Evolutionary conservation across 2,797 vertebrate genomes (phyloP), one percentile per base, ranked within the genome.

Genomic region (Alosa sapidissima): DNA sequence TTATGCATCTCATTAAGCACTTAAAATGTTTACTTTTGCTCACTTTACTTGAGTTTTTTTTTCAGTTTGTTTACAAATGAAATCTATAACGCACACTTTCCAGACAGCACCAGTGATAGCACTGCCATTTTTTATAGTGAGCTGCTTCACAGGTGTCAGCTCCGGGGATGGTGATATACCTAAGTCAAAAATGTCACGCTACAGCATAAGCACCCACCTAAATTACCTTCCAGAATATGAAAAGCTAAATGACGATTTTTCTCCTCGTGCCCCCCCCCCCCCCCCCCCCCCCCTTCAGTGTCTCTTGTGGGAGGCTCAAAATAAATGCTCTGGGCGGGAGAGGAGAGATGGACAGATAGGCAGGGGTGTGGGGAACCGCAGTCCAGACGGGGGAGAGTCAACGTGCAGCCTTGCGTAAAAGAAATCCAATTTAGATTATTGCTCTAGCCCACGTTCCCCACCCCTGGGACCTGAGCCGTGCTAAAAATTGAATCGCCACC

Each of bases 381-480:
- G 83, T 83, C 36, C 41, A 78, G 72, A 47, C 16, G 84, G 82
- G 86, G 75, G 51, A 83, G 51, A 83, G 85, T 85, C 72, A 86
- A 86, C 54, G 81, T 28, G 81, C 86, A 85, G 87, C 86, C 82
- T 86, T 83, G 87, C 83, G 55, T 86, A 86, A 88, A 89, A 83
- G 82, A 89, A 90, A 91, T 90, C 87, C 87, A 89, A 87, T 91
- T 91, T 89, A 88, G 87, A 87, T 89, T 87, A 89, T 89, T 87
- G 86, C 85, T 82, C 81, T 33, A 54, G 75, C 81, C 82, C 82
- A 49, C 81, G 58, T 81, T 83, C 49, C 82, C 58, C 78, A 85
- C 88, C 88, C 85, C 3, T 41, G 89, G 88, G 90, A 87, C 75
- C 9, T 45, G 65, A 82, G 65, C 14, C 16, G 13, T 48, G 78